Evolutionary conservation across 2,797 vertebrate species (phyloP).

Genomic region (Sphaeramia orbicularis): DNA sequence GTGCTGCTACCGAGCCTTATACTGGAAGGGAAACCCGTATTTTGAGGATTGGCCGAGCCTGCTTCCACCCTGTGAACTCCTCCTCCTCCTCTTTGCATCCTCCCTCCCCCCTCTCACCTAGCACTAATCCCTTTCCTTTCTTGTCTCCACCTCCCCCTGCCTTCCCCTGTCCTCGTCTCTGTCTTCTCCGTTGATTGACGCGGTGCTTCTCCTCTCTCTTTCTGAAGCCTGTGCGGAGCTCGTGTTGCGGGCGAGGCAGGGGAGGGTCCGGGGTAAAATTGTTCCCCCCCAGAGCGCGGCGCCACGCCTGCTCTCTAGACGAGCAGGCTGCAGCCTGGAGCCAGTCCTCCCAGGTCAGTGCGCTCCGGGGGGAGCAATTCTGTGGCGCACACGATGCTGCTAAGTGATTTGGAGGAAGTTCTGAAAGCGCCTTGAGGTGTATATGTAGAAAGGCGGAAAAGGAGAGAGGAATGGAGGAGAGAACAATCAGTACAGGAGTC

Average conservation of each 20-base stretch:
- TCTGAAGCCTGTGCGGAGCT: slow-evolving; percentile 88
- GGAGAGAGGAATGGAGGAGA: slow-evolving; percentile 24
- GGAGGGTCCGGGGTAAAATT: slow-evolving; percentile 85
- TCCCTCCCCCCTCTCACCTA: not conserved
- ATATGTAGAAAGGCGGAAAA: slow-evolving; percentile 37
- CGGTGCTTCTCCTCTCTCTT: slow-evolving; percentile 86
- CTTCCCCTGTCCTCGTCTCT: slow-evolving; percentile 34
- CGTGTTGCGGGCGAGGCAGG: slow-evolving; percentile 87
- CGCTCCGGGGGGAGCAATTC: slow-evolving; percentile 88
- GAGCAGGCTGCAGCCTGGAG: slow-evolving; percentile 89
- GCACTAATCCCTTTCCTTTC: slow-evolving; percentile 1
- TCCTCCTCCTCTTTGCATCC: slow-evolving; percentile 23
- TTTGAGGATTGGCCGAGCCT: slow-evolving; percentile 3
- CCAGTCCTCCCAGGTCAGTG: slow-evolving; percentile 90
- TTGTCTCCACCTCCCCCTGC: slow-evolving; percentile 12
- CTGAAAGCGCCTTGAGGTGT: slow-evolving; percentile 53
- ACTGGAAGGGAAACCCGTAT: too few relatives aligned
- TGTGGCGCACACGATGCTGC: slow-evolving; percentile 69
- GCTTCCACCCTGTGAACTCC: slow-evolving; percentile 2
- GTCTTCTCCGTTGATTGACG: slow-evolving; percentile 75
- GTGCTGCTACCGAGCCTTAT: too few relatives aligned
- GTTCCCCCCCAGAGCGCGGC: slow-evolving; percentile 88
- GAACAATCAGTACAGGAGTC: slow-evolving; percentile 47
- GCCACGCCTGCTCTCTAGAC: slow-evolving; percentile 89
- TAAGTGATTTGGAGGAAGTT: slow-evolving; percentile 62